These are phyloP conservation scores for Drosophila repletoides DNA, from an alignment of 1,140 invertebrate genomes.

Conservation along the genomic window DNA sequence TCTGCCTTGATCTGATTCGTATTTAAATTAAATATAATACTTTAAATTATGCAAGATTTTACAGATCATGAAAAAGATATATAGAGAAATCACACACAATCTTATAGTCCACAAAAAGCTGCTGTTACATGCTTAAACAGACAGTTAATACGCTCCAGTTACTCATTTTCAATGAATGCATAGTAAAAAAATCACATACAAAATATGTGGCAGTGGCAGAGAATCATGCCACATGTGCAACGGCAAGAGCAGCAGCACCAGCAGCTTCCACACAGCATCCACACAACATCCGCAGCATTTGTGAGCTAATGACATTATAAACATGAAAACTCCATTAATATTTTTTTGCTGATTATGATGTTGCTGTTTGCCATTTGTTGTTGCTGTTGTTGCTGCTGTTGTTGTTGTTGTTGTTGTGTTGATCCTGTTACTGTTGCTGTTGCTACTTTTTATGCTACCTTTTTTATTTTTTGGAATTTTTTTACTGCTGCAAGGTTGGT, in stretches of 20 bases:
- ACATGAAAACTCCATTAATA: conserved; percentile 82
- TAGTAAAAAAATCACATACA: conserved; percentile 67
- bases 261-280: conserved; percentile 27
- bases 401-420: conserved; percentile 29
- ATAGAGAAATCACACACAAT: no score
- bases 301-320: conserved; percentile 81
- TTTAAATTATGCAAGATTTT: no score
- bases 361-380: conserved; percentile 24
- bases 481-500: conserved; percentile 1
- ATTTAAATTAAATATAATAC: no score
- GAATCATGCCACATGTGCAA: conserved; percentile 73
- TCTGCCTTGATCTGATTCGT: no score
- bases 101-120: no score
- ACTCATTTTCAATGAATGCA: no score
- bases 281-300: conserved; percentile 65
- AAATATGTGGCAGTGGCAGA: conserved; percentile 69
- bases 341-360: conserved; percentile 74
- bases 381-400: conserved; percentile 24
- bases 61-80: no score
- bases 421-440: conserved; percentile 2
- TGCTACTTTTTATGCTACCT: conserved; percentile 55
- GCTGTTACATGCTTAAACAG: no score
- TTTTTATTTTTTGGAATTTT: conserved; percentile 16
- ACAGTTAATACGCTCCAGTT: no score
- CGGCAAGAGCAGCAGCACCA: conserved; percentile 16